These are phyloP conservation scores for Cuculus canorus DNA, from an alignment of 2,797 vertebrate species.

Conservation along the genomic window DNA sequence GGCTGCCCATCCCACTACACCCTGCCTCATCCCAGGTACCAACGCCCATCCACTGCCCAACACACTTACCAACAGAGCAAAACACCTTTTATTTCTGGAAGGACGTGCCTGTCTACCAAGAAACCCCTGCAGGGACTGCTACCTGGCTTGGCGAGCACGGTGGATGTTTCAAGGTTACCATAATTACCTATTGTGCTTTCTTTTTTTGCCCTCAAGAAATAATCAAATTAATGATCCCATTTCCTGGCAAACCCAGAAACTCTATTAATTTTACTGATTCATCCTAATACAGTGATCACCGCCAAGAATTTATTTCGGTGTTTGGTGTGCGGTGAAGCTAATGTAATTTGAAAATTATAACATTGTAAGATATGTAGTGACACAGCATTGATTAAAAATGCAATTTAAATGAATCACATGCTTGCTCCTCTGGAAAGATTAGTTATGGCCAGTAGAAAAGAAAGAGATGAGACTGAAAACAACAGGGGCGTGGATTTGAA, in stretches of 20 bases:
- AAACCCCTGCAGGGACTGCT: neutral
- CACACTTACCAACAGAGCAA: neutral
- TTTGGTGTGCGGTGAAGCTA: conserved; percentile 55
- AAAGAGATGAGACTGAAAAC: conserved; percentile 17
- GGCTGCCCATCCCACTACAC: rapidly evolving
- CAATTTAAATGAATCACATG: conserved; percentile 63
- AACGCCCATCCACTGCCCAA: rapidly evolving
- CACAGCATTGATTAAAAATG: conserved; percentile 72
- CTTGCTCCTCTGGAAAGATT: conserved; percentile 54
- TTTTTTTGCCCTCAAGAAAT: conserved; percentile 1
- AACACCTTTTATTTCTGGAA: neutral
- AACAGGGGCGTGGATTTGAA: neutral
- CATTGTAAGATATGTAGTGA: conserved; percentile 45
- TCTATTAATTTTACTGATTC: conserved; percentile 46
- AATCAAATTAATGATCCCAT: conserved; percentile 46
- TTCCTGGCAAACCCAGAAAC: conserved; percentile 50
- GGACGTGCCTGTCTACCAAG: neutral
- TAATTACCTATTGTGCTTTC: neutral
- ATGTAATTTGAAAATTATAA: conserved; percentile 72
- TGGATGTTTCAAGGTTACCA: neutral
- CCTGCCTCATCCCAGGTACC: neutral
- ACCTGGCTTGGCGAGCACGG: neutral
- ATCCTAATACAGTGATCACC: conserved; percentile 37
- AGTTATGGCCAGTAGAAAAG: conserved; percentile 45
- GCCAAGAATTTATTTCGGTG: conserved; percentile 53